Evolutionary conservation across 30 jellyfish, hydroid and myxozoan genomes (phyloP).

Genomic region (Hydractinia echinata): DNA sequence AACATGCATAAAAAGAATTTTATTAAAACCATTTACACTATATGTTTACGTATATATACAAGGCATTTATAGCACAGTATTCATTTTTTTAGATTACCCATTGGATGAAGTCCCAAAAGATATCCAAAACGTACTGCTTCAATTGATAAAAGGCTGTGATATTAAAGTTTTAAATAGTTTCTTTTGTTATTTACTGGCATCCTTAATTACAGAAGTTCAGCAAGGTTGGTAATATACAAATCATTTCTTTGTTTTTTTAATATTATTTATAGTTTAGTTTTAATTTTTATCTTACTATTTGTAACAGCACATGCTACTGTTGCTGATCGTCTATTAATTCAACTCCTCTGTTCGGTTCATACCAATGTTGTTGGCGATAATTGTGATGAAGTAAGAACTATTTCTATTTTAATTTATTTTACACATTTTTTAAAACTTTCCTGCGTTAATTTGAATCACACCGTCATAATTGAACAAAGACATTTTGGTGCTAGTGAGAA

Average conservation of each 20-base stretch:
- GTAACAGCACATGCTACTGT: slow-evolving; percentile 65
- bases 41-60: too few relatives aligned
- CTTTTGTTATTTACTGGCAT: slow-evolving; percentile 46
- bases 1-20: too few relatives aligned
- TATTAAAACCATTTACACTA: too few relatives aligned
- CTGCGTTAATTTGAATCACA: too few relatives aligned
- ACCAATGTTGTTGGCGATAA: slow-evolving; percentile 59
- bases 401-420: not conserved
- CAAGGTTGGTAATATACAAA: slow-evolving; percentile 43
- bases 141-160: slow-evolving; percentile 37
- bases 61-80: not conserved
- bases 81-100: slow-evolving; percentile 52
- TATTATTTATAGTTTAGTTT: not conserved
- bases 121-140: slow-evolving; percentile 32
- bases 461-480: too few relatives aligned
- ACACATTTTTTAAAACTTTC: too few relatives aligned
- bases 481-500: too few relatives aligned
- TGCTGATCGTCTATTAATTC: slow-evolving; percentile 55
- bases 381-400: slow-evolving; percentile 46
- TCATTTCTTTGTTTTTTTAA: not conserved
- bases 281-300: not conserved
- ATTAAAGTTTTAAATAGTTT: slow-evolving; percentile 47
- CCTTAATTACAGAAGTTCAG: slow-evolving; percentile 49
- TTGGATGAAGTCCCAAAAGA: slow-evolving; percentile 23
- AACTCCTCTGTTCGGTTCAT: slow-evolving; percentile 26